Percentiles rank a stretch among this genome's conserved stretches.
Evolutionary conservation across 2,888 invertebrate genomes (phyloP).

Genomic region (Drosophila peninsularis): DNA sequence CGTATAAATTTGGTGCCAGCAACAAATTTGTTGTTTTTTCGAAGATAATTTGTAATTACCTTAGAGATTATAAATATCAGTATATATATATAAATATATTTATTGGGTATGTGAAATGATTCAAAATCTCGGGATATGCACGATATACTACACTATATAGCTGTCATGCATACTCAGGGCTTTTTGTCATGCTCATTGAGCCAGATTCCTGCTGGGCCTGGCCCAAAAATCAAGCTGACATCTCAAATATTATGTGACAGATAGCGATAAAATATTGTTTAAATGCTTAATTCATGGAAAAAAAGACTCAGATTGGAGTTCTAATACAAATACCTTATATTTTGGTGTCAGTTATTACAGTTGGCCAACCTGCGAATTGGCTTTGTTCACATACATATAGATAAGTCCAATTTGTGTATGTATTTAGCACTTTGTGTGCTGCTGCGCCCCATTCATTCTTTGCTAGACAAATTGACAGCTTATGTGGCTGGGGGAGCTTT

Average conservation of each 20-base stretch:
- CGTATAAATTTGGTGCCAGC: not conserved
- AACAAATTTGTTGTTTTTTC: not conserved
- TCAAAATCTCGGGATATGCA: no score
- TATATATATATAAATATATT: not conserved
- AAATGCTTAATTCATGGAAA: not conserved
- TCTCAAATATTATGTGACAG: not conserved
- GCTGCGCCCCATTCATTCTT: constrained; percentile 2
- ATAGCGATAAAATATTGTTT: not conserved
- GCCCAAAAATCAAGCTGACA: not conserved
- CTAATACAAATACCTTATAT: not conserved
- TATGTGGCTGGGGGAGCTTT: constrained; percentile 9
- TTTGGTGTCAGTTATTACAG: not conserved
- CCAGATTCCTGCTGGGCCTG: no score
- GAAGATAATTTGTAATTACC: not conserved
- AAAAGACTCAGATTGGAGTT: not conserved
- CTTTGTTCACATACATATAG: constrained; percentile 3
- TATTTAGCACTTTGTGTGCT: constrained; percentile 20
- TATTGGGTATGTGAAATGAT: not conserved
- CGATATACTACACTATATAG: no score
- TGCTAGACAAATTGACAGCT: constrained; percentile 28
- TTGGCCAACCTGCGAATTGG: constrained; percentile 11
- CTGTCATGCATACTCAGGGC: no score
- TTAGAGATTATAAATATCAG: not conserved
- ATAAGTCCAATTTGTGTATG: constrained; percentile 13
- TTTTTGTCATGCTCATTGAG: no score